Conservation (phyloP, 1,140 invertebrate species). For the Drosophila carrolli region DNA sequence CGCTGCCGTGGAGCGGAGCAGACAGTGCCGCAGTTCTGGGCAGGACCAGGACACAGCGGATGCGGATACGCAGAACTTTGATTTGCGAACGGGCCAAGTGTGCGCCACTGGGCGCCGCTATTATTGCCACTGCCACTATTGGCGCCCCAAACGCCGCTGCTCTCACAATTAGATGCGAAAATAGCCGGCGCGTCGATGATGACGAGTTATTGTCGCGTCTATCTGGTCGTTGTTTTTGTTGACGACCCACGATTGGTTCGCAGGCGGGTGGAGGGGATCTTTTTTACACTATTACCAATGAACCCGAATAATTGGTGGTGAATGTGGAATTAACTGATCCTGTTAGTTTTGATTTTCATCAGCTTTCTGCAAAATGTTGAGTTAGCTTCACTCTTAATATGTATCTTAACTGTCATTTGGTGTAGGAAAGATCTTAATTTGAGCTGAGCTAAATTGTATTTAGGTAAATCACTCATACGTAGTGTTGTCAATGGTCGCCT, state of each 20-base stretch:
- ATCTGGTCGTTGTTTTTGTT: constrained; percentile 51
- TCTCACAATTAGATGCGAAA: constrained; percentile 68
- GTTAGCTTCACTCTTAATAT: not conserved
- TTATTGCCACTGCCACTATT: constrained; percentile 75
- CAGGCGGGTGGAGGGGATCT: not conserved
- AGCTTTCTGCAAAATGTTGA: not conserved
- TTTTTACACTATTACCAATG: not conserved
- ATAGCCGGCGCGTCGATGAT: constrained; percentile 64
- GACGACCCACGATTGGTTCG: constrained; percentile 23
- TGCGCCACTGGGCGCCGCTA: constrained; percentile 68
- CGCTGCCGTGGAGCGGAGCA: constrained; percentile 11
- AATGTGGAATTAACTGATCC: not conserved
- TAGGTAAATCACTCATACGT: no score
- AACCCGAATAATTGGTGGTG: not conserved
- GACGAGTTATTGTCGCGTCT: constrained; percentile 63
- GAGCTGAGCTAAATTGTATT: no score
- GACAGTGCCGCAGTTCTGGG: constrained; percentile 38
- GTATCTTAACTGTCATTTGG: not conserved
- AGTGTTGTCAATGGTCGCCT: no score
- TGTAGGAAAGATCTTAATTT: no score
- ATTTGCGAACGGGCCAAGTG: constrained; percentile 63
- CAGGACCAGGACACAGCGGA: constrained; percentile 42
- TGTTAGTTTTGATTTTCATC: no score
- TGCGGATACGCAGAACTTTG: constrained; percentile 69
- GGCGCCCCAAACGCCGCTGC: constrained; percentile 74